Conservation (phyloP, 2,888 invertebrate species). For the Petrolisthes cinctipes region DNA sequence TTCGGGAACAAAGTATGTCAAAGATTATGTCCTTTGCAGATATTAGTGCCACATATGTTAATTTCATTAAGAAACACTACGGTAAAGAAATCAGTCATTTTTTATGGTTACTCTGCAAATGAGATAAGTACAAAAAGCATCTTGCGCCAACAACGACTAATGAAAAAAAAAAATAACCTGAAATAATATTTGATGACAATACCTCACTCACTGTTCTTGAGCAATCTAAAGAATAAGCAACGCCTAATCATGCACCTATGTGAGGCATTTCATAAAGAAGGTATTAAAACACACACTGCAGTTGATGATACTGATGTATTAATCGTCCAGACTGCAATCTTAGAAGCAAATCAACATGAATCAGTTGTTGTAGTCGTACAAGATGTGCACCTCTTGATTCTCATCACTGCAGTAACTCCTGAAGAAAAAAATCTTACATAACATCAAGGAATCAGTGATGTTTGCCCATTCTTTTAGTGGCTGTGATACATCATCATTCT, state of each 20-base stretch:
- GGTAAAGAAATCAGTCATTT: conserved; percentile 64
- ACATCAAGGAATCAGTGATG: conserved; percentile 66
- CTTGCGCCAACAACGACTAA: conserved; percentile 51
- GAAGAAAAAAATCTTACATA: conserved; percentile 68
- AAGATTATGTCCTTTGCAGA: conserved; percentile 66
- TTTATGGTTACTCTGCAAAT: conserved; percentile 65
- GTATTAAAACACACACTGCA: conserved; percentile 69
- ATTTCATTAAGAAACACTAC: conserved; percentile 66
- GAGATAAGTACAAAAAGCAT: conserved; percentile 64
- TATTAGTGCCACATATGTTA: conserved; percentile 65
- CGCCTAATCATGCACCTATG: conserved; percentile 64
- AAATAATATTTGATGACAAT: conserved; percentile 49
- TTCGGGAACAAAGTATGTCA: conserved; percentile 52
- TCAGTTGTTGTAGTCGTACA: conserved; percentile 67
- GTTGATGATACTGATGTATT: conserved; percentile 69
- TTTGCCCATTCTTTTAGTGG: conserved; percentile 66
- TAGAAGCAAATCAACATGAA: conserved; percentile 43
- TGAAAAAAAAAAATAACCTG: conserved; percentile 40
- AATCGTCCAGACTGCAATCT: conserved; percentile 68
- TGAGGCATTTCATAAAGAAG: conserved; percentile 68
- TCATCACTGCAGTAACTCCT: conserved; percentile 66
- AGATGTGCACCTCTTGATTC: conserved; percentile 66
- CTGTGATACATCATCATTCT: conserved; percentile 67
- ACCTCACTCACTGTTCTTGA: conserved; percentile 34
- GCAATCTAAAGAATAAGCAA: conserved; percentile 41